These are phyloP conservation scores for Calyptomena viridis DNA, from an alignment of 2,113 vertebrate species.

Conservation along the genomic window DNA sequence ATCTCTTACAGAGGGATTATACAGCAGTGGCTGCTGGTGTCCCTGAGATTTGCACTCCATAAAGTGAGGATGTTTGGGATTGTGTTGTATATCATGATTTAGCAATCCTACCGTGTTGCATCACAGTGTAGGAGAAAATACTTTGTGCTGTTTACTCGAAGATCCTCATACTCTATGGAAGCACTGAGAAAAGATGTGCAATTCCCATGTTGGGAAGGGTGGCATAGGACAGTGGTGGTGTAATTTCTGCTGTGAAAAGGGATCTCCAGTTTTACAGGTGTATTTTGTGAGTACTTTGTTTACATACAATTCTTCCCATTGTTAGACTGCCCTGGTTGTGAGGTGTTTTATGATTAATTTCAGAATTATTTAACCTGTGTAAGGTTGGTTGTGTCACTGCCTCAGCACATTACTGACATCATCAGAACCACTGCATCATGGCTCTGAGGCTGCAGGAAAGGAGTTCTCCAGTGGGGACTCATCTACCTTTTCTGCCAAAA, in stretches of 20 bases:
- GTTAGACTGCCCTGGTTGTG: not conserved
- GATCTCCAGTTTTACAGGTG: not conserved
- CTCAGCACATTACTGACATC: not conserved
- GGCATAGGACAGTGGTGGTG: not conserved
- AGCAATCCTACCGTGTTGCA: not conserved
- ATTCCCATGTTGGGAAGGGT: rapidly evolving
- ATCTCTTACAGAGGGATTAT: not conserved
- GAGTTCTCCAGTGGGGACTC: conserved; percentile 8
- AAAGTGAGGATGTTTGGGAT: not conserved
- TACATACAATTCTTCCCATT: not conserved
- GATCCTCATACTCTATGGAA: rapidly evolving
- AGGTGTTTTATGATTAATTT: conserved; percentile 21
- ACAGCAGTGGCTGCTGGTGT: not conserved
- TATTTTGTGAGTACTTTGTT: not conserved
- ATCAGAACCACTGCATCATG: not conserved
- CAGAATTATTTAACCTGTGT: not conserved
- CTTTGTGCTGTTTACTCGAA: not conserved
- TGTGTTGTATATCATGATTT: not conserved
- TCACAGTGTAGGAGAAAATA: not conserved
- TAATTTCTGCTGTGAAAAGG: not conserved
- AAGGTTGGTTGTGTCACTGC: not conserved
- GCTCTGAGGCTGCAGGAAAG: conserved; percentile 12
- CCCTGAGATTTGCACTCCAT: not conserved
- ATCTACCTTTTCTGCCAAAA: not conserved
- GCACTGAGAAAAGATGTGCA: not conserved